Conservation (phyloP, 1,140 invertebrate species). For the Drosophila trapezifrons region DNA sequence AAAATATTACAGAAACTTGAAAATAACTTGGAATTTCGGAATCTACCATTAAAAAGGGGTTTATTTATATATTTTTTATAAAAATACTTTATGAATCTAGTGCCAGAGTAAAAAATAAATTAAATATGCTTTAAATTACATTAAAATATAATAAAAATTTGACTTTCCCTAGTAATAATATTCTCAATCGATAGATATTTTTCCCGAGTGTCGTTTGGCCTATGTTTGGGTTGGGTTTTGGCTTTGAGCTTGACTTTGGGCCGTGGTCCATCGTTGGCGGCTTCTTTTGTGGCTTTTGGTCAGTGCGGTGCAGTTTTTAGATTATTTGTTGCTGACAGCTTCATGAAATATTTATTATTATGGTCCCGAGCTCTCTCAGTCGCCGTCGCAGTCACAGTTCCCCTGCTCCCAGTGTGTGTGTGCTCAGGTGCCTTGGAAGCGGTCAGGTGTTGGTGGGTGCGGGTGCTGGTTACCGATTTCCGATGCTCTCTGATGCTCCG, state of each 20-base stretch:
- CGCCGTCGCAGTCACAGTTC: slow-evolving; percentile 10
- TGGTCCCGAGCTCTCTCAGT: slow-evolving; percentile 47
- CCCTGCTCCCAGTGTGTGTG: slow-evolving; percentile 5
- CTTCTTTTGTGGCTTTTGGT: slow-evolving; percentile 76
- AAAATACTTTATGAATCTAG: too few relatives aligned
- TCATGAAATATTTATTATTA: slow-evolving; percentile 83
- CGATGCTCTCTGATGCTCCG: neutral
- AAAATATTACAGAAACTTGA: too few relatives aligned
- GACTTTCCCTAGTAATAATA: neutral
- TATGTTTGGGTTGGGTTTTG: slow-evolving; percentile 40
- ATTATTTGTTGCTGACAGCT: slow-evolving; percentile 83
- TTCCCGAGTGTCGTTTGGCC: slow-evolving; percentile 3
- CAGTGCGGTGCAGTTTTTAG: slow-evolving; percentile 73
- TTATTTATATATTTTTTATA: too few relatives aligned
- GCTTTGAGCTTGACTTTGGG: slow-evolving; percentile 44
- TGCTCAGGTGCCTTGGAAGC: slow-evolving; percentile 15
- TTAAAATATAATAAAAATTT: too few relatives aligned
- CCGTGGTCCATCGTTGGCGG: slow-evolving; percentile 55
- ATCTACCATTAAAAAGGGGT: too few relatives aligned
- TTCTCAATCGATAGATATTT: neutral
- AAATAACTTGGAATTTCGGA: too few relatives aligned
- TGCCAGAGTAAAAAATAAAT: too few relatives aligned
- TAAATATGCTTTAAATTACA: neutral
- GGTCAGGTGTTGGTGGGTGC: slow-evolving; percentile 56
- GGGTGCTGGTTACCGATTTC: slow-evolving; percentile 50